These are phyloP conservation scores for Lepidocolaptes lacrymiger DNA, from an alignment of 2,797 vertebrate species.

Conservation along the genomic window DNA sequence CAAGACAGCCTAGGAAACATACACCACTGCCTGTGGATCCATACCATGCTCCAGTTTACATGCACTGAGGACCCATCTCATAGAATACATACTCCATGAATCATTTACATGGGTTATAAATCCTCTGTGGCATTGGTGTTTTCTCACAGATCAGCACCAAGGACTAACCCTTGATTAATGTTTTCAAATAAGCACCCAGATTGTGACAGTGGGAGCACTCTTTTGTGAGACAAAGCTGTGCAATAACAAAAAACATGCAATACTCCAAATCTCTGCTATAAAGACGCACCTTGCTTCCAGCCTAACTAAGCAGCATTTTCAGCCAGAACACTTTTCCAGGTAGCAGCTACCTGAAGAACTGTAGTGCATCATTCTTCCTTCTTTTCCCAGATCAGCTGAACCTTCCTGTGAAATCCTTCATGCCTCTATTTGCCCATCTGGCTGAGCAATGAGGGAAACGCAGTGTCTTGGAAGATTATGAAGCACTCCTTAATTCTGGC, in stretches of 20 bases:
- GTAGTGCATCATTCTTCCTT: not conserved
- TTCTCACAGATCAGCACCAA: not conserved
- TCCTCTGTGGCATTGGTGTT: not conserved
- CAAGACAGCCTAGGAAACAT: not conserved
- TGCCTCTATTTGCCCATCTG: not conserved
- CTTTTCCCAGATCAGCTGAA: not conserved
- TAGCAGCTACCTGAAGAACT: not conserved
- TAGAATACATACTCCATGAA: not conserved
- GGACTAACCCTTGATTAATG: not conserved
- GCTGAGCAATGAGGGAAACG: not conserved
- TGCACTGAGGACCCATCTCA: accelerated
- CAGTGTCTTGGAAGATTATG: not conserved
- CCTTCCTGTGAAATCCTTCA: not conserved
- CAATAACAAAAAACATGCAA: not conserved
- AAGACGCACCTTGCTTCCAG: not conserved
- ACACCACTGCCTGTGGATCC: accelerated
- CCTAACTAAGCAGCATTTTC: not conserved
- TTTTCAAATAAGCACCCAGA: not conserved
- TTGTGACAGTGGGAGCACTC: not conserved
- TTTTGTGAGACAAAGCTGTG: not conserved
- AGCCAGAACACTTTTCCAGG: not conserved
- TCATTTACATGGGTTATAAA: conserved; percentile 16
- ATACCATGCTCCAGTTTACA: not conserved
- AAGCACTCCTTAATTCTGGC: not conserved
- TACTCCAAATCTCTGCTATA: not conserved